Base-by-base conservation (phyloP, 1,140 invertebrate species). In the Lepidurus arcticus region DNA sequence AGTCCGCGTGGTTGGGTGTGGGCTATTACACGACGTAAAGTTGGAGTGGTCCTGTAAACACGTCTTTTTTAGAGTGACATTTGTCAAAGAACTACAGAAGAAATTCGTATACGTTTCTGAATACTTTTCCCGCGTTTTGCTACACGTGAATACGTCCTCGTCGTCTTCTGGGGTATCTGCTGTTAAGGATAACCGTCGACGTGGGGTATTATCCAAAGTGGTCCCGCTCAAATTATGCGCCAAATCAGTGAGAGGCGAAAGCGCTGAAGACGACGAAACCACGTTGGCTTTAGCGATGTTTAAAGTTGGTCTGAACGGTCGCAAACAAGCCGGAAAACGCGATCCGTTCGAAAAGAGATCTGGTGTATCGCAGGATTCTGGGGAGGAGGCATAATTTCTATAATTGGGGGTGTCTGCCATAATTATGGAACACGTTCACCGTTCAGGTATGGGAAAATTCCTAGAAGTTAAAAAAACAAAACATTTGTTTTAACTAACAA, bases 161-260 rank as follows among this genome's bases (percentile, higher is more conserved):
- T 65, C 53, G 16, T 65, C 53, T 65, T 65, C 53, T 7, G 53
- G 21, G 0, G 53, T 65, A 65, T 65, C 53, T 65, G 16, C 53
- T 1, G 24, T 7, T 24, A 42, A 9, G 42, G 47, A 34, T 76
- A 47, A 26, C 16, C 75, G 75, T 47, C 47, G 42, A 21, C 43
- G 24, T 42, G 75, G 75, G 42, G 75, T 76, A 16, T 44, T 45
- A 76, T 76, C 75, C 34, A 76, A 47, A 45, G 43, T 76, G 43
- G 75, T 44, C 75, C 75, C 75, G 42, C 75, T 76, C 13, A 76
- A 44, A 47, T 76, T 76, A 43, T 76, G 75, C 7, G 75, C 75
- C 75, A 76, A 47, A 76, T 76, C 75, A 13, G 75, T 76, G 4
- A 76, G 16, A 7, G 75, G 75, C 75, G 75, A 76, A 5, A 76